Evolutionary conservation across 2,113 vertebrate species (phyloP), one percentile per base, ranked within the genome.

Genomic region (Peromyscus polionotus): DNA sequence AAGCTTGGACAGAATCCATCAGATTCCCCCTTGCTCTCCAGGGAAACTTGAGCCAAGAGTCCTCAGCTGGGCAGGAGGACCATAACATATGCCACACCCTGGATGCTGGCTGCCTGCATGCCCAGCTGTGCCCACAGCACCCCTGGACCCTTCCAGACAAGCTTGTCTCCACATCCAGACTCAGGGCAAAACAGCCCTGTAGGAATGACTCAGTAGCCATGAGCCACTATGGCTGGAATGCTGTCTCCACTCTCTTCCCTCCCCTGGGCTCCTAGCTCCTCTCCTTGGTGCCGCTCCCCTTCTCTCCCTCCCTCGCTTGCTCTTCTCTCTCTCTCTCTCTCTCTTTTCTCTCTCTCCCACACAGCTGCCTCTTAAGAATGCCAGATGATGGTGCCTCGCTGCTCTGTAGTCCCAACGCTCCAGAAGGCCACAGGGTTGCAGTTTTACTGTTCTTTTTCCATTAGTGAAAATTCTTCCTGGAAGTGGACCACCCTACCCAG

Each of bases 311-410:
- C 42, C 42, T 51, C 1, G 0, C 85, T 20, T 39, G 13, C 36
- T 93, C 33, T 45, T 87, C 36, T 68, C 48, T 68, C 63, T 48
- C 33, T 42, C 19, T 61, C 12, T 45, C 42, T 63, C 63, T 79
- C 75, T 88, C n/a, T 24, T 61, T 12, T 45, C 42, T 63, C 63
- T 79, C 75, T 88, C 63, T 84, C 93, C 75, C 91, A 95, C 93
- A 95, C 81, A 94, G 81, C 86, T 93, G 81, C 95, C 94, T 96
- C 91, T 33, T 90, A 63, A 88, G 87, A 95, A 45, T 90, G 81
- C 91, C 85, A 51, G 86, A 80, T 0, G 5, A 70, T 65, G 26
- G 81, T 28, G 79, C 77, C 79, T 87, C 70, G 6, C 88, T 75
- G 67, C 68, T 85, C 54, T 26, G 5, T 33, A 68, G 89, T 91